A percentile compares a stretch with the other conserved stretches of the same genome.
phyloP scores from a whole-genome alignment of 2,888 invertebrate species.

The Catonia carolina region DNA sequence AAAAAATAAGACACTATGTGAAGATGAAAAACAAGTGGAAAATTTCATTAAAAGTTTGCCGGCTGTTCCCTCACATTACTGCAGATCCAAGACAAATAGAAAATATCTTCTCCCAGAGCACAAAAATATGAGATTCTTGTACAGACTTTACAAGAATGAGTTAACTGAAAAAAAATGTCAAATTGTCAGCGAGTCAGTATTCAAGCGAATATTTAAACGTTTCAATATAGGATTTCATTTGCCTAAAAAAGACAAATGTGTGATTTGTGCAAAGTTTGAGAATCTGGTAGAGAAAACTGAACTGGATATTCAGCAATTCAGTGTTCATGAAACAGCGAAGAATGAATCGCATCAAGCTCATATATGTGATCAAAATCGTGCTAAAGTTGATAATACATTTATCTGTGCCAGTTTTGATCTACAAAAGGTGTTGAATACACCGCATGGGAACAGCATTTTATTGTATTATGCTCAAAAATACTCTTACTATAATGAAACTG shows the following conservation, averaged over 20 bases:
- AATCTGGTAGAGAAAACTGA: background rate
- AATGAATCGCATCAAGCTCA: background rate
- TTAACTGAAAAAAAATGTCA: background rate
- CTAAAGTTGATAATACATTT: conserved; percentile 1
- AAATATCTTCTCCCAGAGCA: background rate
- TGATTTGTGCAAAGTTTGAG: background rate
- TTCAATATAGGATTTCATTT: background rate
- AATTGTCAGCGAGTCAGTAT: background rate
- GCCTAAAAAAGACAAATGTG: background rate
- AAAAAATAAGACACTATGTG: background rate
- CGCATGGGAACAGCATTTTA: conserved; percentile 33
- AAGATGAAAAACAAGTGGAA: background rate
- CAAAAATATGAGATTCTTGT: background rate
- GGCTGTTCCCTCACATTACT: background rate
- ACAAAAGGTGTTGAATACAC: conserved; percentile 36
- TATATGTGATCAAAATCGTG: background rate
- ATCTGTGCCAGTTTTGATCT: conserved; percentile 30
- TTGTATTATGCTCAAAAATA: conserved; percentile 34
- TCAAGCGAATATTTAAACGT: background rate
- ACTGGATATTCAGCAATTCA: background rate
- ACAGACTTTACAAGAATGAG: background rate
- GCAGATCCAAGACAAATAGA: background rate
- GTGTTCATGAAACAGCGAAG: background rate
- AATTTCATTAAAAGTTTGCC: background rate
- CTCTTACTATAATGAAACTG: conserved; percentile 31